These are phyloP conservation scores for Onthophagus sagittarius DNA, from an alignment of 2,888 invertebrate species.

Conservation along the genomic window DNA sequence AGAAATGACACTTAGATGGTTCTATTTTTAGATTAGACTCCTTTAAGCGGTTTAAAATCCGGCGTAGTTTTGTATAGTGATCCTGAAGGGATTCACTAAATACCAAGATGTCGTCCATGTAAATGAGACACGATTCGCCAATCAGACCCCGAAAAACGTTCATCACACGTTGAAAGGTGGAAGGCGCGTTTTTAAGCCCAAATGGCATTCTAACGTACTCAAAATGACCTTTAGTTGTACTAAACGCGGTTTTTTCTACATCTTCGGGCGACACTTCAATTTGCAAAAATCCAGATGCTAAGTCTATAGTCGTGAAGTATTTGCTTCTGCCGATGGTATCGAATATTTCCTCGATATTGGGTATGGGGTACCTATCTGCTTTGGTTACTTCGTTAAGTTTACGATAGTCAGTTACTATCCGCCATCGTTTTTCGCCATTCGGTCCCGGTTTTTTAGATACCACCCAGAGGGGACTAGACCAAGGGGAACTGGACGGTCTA, in stretches of 20 bases:
- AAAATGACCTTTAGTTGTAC: conserved; percentile 30
- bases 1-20: conserved; percentile 11
- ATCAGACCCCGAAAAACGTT: conserved; percentile 34
- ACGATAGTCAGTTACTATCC: conserved; percentile 42
- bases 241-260: conserved; percentile 31
- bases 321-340: conserved; percentile 40
- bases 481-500: conserved; percentile 29
- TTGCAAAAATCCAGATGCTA: conserved; percentile 44
- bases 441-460: conserved; percentile 39
- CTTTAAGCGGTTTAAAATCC: conserved; percentile 2
- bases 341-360: conserved; percentile 41
- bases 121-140: conserved; percentile 21
- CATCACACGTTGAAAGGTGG: conserved; percentile 37
- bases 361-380: conserved; percentile 39
- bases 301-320: conserved; percentile 42
- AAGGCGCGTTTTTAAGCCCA: conserved; percentile 34
- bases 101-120: conserved; percentile 36
- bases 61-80: conserved; percentile 28
- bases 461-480: conserved; percentile 33
- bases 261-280: conserved; percentile 33
- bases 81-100: conserved; percentile 29
- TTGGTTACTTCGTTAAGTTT: conserved; percentile 42
- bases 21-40: conserved; percentile 8
- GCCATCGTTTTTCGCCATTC: conserved; percentile 34
- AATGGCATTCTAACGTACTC: conserved; percentile 33